Evolutionary conservation across 2,797 vertebrate species (phyloP), one percentile per base, ranked within the genome.

Genomic region (Chrosomus eos): DNA sequence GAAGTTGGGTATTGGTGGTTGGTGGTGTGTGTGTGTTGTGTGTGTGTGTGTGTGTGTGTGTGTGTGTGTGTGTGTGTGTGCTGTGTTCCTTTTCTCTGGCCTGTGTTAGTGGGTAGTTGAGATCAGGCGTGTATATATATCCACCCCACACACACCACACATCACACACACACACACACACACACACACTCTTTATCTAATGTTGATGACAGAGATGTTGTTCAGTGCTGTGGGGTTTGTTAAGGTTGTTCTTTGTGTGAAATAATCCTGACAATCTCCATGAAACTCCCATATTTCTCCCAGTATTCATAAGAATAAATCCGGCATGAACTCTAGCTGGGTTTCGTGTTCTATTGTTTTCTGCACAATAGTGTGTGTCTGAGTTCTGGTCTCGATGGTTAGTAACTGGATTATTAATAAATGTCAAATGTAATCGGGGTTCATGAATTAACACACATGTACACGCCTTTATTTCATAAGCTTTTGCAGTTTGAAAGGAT

Each of bases 351-450:
- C 33, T 38, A 1, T 53, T 51, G 70, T 73, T 36, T 2, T 55
- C 38, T 18, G 21, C 48, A n/a, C 48, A 55, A 75, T 36, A 31
- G 70, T 14, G 10, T 36, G 31, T 8, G 14, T 76, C 48, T 21
- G 13, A 23, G 51, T 75, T 13, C 51, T 75, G 14, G 45, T 36
- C 48, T n/a, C 26, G 53, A 40, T 60, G 74, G 53, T 77, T 60
- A 60, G 53, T 77, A 18, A 43, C 16, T 45, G 58, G 76, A 78
- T 64, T 78, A 64, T 64, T 78, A 43, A 43, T 45, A 78, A 78
- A 78, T 64, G 76, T 78, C 58, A 78, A 64, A 14, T 31, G 9
- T 21, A 60, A 38, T 62, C 55, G 3, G 38, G 36, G 55, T 40
- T 8, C 8, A 7, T 60, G 76, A 62, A 43, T 78, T 43, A 43